A percentile compares a stretch with the other conserved stretches of the same genome.
Conservation (phyloP, 1,140 invertebrate genomes). For the Drosophila tani region DNA sequence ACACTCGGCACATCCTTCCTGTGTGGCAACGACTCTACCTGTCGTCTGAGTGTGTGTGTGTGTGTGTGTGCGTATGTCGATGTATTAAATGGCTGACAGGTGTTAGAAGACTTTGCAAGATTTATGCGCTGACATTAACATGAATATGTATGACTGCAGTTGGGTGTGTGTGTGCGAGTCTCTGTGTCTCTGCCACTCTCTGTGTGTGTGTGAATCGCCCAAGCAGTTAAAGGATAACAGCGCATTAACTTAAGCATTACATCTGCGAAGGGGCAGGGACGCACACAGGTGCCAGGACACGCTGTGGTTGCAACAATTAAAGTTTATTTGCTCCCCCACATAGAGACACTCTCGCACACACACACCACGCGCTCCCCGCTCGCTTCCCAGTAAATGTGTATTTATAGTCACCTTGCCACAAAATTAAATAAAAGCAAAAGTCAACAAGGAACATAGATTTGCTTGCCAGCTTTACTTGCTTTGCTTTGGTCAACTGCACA, state of each 20-base stretch:
- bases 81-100: conserved; percentile 83
- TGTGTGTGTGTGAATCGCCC: conserved; percentile 53
- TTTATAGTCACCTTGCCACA: conserved; percentile 80
- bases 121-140: conserved; percentile 83
- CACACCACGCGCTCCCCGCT: conserved; percentile 10
- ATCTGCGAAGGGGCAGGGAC: conserved; percentile 47
- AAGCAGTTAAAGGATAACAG: conserved; percentile 82
- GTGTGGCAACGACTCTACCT: neutral
- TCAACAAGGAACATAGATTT: conserved; percentile 82
- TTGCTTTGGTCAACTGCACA: conserved; percentile 74
- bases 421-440: conserved; percentile 84
- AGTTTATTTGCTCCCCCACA: conserved; percentile 76
- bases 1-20: conserved; percentile 28
- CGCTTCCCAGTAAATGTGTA: conserved; percentile 66
- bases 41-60: conserved; percentile 13
- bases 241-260: conserved; percentile 83
- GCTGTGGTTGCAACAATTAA: conserved; percentile 81
- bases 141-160: conserved; percentile 77
- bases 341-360: conserved; percentile 44
- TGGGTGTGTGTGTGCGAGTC: conserved; percentile 10
- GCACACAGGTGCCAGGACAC: conserved; percentile 72
- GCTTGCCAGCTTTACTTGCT: conserved; percentile 70
- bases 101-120: conserved; percentile 83
- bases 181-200: neutral
- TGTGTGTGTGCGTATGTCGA: conserved; percentile 45